These are phyloP conservation scores for Brevimyrus niger DNA, from an alignment of 2,113 vertebrate genomes.

Conservation along the genomic window DNA sequence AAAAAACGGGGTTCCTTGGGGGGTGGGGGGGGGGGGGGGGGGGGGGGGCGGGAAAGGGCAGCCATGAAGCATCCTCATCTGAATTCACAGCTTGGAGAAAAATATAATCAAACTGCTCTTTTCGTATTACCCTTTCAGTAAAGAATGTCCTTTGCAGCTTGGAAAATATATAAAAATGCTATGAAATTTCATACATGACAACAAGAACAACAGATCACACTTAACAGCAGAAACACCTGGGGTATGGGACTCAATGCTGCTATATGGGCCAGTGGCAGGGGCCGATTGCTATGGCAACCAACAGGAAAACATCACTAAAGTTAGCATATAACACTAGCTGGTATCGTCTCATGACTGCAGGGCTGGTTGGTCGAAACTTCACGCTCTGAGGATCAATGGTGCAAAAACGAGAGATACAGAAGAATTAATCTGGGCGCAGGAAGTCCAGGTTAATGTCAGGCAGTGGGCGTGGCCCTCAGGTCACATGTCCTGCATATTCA, in stretches of 20 bases:
- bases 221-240: not conserved
- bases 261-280: not conserved
- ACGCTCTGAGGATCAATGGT: not conserved
- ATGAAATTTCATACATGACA: constrained; percentile 41
- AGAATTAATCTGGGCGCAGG: not conserved
- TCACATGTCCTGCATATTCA: not conserved
- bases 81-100: constrained; percentile 25
- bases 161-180: constrained; percentile 60
- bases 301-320: not conserved
- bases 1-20: too few species aligned
- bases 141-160: constrained; percentile 74
- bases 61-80: constrained; percentile 41
- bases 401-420: not conserved
- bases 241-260: not conserved
- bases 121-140: constrained; percentile 65
- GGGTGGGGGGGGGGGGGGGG: too few species aligned
- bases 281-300: not conserved
- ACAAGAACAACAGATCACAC: constrained; percentile 30
- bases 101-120: constrained; percentile 27
- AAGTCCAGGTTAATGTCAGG: not conserved
- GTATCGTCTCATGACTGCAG: not conserved
- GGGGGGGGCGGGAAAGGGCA: too few species aligned
- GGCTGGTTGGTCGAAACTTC: not conserved
- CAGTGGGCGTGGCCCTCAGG: not conserved
- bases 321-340: not conserved